Percentiles rank a stretch among this genome's conserved stretches.
Evolutionary conservation across 1,140 invertebrate genomes (phyloP).

Genomic region (Rhyacophila brunnea): DNA sequence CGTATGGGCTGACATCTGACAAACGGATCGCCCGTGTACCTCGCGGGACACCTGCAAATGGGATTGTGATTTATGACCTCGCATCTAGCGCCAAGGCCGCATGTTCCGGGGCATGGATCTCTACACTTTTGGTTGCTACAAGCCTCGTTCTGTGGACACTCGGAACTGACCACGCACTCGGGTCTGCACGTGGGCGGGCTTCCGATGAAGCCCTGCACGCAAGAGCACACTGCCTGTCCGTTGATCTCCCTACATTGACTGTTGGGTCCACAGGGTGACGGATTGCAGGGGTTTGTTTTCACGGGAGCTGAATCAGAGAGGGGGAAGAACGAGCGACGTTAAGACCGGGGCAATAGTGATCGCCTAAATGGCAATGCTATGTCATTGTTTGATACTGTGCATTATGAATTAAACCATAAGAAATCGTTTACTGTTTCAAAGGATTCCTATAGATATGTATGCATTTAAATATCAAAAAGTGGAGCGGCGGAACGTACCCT

Average conservation of each 20-base stretch:
- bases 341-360: no score
- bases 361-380: no score
- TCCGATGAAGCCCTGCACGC: slow-evolving; percentile 60
- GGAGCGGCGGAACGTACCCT: slow-evolving; percentile 42
- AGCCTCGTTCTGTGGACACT: slow-evolving; percentile 61
- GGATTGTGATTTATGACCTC: slow-evolving; percentile 62
- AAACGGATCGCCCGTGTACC: slow-evolving; percentile 63
- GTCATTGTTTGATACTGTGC: no score
- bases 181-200: slow-evolving; percentile 63
- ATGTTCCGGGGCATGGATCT: slow-evolving; percentile 64
- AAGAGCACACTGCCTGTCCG: slow-evolving; percentile 60
- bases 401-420: no score
- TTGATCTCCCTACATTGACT: slow-evolving; percentile 61
- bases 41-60: slow-evolving; percentile 59
- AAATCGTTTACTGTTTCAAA: no score
- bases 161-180: slow-evolving; percentile 62
- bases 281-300: slow-evolving; percentile 54
- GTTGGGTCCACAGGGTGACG: slow-evolving; percentile 63
- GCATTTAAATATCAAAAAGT: no score
- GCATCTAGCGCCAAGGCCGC: slow-evolving; percentile 63
- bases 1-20: slow-evolving; percentile 54
- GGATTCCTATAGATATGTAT: no score
- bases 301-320: slow-evolving; percentile 36
- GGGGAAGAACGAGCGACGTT: not conserved
- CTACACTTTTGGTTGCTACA: slow-evolving; percentile 64